Conservation (phyloP, 2,797 vertebrate genomes). For the Dermochelys coriacea region DNA sequence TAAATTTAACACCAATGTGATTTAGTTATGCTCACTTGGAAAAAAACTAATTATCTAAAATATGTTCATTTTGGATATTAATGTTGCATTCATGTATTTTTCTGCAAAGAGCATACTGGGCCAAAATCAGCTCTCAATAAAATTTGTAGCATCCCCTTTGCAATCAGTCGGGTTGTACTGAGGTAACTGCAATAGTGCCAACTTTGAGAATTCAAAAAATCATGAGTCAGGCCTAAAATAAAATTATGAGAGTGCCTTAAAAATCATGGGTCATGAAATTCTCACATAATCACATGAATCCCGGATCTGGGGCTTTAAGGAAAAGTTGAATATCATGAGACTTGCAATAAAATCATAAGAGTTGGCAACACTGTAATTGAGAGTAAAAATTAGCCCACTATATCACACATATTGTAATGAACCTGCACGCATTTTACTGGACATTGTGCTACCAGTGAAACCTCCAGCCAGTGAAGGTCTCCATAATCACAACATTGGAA, state of each 20-base stretch:
- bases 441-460: neutral
- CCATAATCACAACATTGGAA: neutral
- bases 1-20: neutral
- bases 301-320: neutral
- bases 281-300: neutral
- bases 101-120: neutral
- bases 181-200: neutral
- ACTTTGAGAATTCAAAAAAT: neutral
- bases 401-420: neutral
- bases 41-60: neutral
- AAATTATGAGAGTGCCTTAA: neutral
- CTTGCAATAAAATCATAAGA: neutral
- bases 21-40: neutral
- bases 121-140: neutral
- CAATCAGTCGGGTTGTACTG: neutral
- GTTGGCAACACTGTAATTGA: neutral
- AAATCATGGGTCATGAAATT: neutral
- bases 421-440: neutral
- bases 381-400: neutral
- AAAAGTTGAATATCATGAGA: neutral
- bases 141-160: neutral
- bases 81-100: neutral
- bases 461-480: neutral
- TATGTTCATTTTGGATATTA: neutral
- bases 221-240: neutral